phyloP scores from a whole-genome alignment of 2,113 vertebrate species.

The Parotia lawesii region DNA sequence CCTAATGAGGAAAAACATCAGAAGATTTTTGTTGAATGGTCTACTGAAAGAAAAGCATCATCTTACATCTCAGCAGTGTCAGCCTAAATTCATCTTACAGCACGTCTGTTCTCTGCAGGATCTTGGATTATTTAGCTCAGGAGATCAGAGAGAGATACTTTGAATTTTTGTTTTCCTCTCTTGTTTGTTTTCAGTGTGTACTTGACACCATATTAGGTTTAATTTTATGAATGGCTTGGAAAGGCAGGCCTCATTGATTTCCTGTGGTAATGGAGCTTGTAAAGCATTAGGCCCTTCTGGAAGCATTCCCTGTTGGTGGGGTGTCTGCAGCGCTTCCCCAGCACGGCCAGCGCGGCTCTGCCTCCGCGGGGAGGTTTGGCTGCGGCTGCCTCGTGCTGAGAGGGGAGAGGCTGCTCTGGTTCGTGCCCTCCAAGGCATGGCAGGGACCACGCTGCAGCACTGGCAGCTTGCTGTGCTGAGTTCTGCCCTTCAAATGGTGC shows the following conservation, averaged over 20 bases:
- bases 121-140: not conserved
- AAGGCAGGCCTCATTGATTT: not conserved
- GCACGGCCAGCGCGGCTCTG: fast-evolving
- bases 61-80: not conserved
- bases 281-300: not conserved
- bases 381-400: not conserved
- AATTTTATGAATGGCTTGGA: not conserved
- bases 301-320: not conserved
- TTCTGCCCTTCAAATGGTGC: not conserved
- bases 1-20: not conserved
- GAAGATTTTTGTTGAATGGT: not conserved
- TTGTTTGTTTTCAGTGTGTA: not conserved
- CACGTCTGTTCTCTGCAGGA: not conserved
- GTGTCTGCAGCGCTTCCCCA: fast-evolving
- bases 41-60: not conserved
- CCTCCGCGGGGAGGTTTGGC: fast-evolving
- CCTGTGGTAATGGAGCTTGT: not conserved
- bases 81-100: not conserved
- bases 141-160: not conserved
- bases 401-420: not conserved
- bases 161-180: not conserved
- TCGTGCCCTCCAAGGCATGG: not conserved
- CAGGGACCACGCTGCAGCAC: not conserved
- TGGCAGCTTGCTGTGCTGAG: not conserved
- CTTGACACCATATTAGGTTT: not conserved